Conservation (phyloP, 2,888 invertebrate species). For the Lymantria monacha region DNA sequence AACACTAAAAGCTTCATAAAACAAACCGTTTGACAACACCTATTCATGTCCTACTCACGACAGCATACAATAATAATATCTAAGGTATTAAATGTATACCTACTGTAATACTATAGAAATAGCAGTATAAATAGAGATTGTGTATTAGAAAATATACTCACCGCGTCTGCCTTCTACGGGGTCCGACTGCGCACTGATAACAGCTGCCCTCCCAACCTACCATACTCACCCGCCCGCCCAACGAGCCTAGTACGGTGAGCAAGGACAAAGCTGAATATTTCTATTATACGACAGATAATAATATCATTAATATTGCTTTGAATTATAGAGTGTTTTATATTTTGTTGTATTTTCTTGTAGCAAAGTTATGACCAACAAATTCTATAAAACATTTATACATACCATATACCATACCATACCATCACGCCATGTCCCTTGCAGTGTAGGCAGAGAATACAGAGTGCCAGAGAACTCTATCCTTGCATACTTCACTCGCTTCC, state of each 20-base stretch:
- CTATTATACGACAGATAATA: background rate
- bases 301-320: background rate
- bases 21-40: background rate
- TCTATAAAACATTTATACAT: no score
- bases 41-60: background rate
- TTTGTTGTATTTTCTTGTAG: no score
- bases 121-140: background rate
- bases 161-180: slow-evolving; percentile 27
- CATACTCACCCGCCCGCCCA: slow-evolving; percentile 7
- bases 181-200: slow-evolving; percentile 39
- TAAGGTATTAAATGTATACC: background rate
- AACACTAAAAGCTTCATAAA: slow-evolving; percentile 4
- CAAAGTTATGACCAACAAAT: no score
- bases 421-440: no score
- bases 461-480: no score
- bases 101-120: background rate
- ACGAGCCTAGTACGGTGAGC: slow-evolving; percentile 2
- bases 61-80: background rate
- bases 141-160: slow-evolving; percentile 14
- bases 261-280: background rate
- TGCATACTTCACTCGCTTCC: no score
- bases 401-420: no score
- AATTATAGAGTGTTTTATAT: no score
- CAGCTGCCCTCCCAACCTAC: slow-evolving; percentile 22
- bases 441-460: no score